These are phyloP conservation scores for Etheostoma perlongum DNA, from an alignment of 2,797 vertebrate species.

Conservation along the genomic window DNA sequence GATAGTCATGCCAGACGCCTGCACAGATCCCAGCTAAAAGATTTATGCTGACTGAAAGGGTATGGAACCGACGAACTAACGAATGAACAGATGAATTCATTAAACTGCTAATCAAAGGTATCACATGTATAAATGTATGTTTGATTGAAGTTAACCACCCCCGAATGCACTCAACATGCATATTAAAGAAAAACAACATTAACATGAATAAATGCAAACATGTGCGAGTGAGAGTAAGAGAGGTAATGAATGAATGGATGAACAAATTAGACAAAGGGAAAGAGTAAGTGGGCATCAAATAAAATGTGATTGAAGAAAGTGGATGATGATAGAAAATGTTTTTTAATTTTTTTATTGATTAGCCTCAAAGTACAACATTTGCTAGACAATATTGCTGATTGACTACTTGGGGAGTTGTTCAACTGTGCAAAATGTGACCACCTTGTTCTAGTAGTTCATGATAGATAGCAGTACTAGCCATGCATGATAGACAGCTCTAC, in stretches of 20 bases:
- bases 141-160: conserved; percentile 59
- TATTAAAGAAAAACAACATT: conserved; percentile 40
- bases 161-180: conserved; percentile 28
- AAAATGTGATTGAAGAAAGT: conserved; percentile 13
- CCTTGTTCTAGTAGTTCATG: no score
- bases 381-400: background rate
- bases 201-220: conserved; percentile 46
- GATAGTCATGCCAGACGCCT: conserved; percentile 68
- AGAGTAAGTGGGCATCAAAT: conserved; percentile 15
- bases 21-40: conserved; percentile 70
- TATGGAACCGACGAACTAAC: conserved; percentile 24
- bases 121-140: conserved; percentile 65
- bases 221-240: conserved; percentile 13
- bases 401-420: background rate
- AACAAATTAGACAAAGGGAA: conserved; percentile 39
- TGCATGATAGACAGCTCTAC: no score
- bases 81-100: conserved; percentile 63
- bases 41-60: conserved; percentile 40
- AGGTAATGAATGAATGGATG: conserved; percentile 53
- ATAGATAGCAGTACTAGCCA: no score
- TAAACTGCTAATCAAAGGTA: conserved; percentile 69
- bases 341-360: conserved; percentile 27
- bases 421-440: no score
- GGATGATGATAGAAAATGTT: background rate
- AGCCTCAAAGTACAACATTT: conserved; percentile 2